Base-by-base conservation (phyloP, 2,797 vertebrate genomes). In the Percopsis omiscomaycus region DNA sequence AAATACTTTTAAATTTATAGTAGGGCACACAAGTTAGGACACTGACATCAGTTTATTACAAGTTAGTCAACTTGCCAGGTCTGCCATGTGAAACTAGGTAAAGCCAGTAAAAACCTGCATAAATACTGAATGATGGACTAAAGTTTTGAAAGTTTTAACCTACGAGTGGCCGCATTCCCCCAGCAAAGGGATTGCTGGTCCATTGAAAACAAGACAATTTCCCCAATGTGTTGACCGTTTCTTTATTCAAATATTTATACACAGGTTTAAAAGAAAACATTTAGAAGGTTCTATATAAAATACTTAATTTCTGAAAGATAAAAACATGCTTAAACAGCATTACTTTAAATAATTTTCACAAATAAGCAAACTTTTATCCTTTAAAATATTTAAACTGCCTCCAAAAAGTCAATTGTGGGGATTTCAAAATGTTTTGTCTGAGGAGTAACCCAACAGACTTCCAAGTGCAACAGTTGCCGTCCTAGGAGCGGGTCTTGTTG, bases 401-500 rank as follows among this genome's bases (percentile, higher is more conserved):
- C n/a, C 47, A 68, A 65, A 66, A 57, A 57, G 16, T 6, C 2
- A 46, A 46, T 45, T 45, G 45, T 44, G 27, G 13, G 11, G 14
- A 6, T 3, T 28, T 46, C 3, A 28, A 48, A 37, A 32, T 32
- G 13, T 30, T 59, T n/a, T 32, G 29, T 60, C 55, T 22, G 42
- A 55, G 5, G 47, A 15, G 14, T n/a, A n/a, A 48, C n/a, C 47
- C 32, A 57, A 45, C 16, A 16, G 1, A 27, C 3, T 42, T 69
- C 60, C 27, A 5, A 13, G 52, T 29, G 10, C 2, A 37, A 22
- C 55, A 15, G 4, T 3, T 1, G 2, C 0, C 4, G 0, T 9
- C 32, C 72, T 86, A 94, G 16, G 88, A 93, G 0, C 89, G 83
- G 66, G 88, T 92, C 63, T 93, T 92, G 80, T 94, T 97, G 84